Percentiles rank a stretch among this genome's conserved stretches.
Conservation (phyloP, 2,797 vertebrate species). For the Carcharodon carcharias region DNA sequence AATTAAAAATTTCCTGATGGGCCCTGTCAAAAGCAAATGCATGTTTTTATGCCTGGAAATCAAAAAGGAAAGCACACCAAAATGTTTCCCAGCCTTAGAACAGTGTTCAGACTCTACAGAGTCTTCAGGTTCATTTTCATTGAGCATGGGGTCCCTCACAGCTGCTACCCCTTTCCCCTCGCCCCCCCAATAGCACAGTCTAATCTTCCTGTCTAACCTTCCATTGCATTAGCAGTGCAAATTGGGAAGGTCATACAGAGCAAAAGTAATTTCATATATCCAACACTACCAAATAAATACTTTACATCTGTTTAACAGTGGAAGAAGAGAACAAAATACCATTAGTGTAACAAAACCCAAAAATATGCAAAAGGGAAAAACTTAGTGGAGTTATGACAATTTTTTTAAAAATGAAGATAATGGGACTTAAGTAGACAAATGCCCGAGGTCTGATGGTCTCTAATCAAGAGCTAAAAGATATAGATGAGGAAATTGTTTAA, state of each 20-base stretch:
- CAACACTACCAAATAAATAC: not conserved
- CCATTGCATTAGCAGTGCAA: not conserved
- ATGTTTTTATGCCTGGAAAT: not conserved
- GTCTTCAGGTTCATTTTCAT: not conserved
- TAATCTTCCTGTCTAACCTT: not conserved
- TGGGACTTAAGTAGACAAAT: not conserved
- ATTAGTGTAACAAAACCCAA: not conserved
- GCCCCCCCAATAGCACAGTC: not conserved
- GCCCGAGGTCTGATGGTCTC: not conserved
- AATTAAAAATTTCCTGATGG: not conserved
- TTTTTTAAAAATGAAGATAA: not conserved
- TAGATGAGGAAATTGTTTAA: not conserved
- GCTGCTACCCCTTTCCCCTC: not conserved
- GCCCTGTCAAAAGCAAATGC: not conserved
- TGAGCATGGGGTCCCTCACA: not conserved
- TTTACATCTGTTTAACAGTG: not conserved
- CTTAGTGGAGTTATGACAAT: not conserved
- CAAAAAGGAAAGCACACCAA: not conserved
- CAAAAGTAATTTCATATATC: not conserved
- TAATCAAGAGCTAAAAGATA: not conserved
- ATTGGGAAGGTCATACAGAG: not conserved
- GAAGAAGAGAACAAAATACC: not conserved
- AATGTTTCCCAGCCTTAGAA: not conserved
- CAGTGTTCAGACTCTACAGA: not conserved
- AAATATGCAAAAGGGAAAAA: not conserved